Base-by-base conservation (phyloP, 1,140 invertebrate genomes). In the Piezodorus guildinii region DNA sequence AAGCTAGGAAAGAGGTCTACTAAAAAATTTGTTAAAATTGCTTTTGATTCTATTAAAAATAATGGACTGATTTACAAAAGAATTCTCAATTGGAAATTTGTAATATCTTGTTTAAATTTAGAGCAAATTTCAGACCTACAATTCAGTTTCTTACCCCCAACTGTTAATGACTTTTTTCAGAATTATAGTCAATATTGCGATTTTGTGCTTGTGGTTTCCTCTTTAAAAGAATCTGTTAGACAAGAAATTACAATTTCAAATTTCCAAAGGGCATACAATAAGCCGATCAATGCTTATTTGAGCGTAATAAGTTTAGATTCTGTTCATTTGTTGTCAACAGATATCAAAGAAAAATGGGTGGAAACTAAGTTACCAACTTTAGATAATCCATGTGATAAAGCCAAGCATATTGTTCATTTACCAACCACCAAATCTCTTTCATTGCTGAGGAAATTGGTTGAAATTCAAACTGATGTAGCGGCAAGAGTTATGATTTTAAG, bases 1-100 rank as follows among this genome's bases (percentile, higher is more conserved):
- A 64, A 59, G 25, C 34, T 64, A n/a, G 63, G 63, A 45, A 25
- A 43, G 27, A 39, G 63, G 14, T 12, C 56, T 9, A 64, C 56
- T 21, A 58, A 43, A 25, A 19, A 46, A n/a, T 56, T 64, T 12
- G 17, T 64, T n/a, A 51, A 59, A 27, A 16, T 30, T 43, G 30
- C 45, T 39, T 25, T 39, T 19, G 56, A 44, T 27, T 23, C 52
- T 0, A 17, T 59, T 49, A 45, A 51, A 19, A 58, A 59, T 8
- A 25, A 64, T 21, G 52, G 19, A 23, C 4, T 16, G 10, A 16
- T 58, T 14, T 64, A 64, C 43, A n/a, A 60, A 21, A 54, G 23
- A 45, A 58, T 64, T 23, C 19, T 64, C 1, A 23, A 21, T 9
- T 54, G 39, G 52, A 64, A 64, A 39, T 25, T 27, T 39, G 39